phyloP scores from a whole-genome alignment of 2,113 vertebrate genomes.

The Hypocryptadius cinnamomeus region DNA sequence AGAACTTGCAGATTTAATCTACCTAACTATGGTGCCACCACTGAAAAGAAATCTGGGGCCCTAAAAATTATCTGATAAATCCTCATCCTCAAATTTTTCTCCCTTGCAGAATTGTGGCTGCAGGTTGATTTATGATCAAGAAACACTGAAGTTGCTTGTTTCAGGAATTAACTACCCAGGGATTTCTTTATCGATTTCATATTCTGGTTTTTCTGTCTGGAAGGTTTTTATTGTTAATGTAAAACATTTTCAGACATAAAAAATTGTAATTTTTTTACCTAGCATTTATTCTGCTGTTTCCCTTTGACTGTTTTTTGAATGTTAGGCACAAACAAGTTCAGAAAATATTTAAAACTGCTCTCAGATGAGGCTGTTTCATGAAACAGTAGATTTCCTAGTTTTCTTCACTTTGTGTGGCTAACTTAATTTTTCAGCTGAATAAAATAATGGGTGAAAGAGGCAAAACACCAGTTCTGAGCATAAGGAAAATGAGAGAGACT shows the following conservation, averaged over 20 bases:
- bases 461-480: background rate
- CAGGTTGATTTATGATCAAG: conserved; percentile 23
- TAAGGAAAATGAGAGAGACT: background rate
- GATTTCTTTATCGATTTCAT: background rate
- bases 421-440: background rate
- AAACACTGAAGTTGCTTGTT: background rate
- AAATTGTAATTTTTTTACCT: background rate
- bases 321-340: background rate
- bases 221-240: background rate
- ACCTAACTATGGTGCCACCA: background rate
- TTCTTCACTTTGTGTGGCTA: background rate
- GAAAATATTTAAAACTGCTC: background rate
- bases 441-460: background rate
- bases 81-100: background rate
- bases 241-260: background rate
- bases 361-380: background rate
- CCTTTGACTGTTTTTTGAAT: background rate
- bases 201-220: background rate
- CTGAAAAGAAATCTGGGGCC: background rate
- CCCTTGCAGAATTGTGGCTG: background rate
- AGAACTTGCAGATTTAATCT: conserved; percentile 21
- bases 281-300: background rate
- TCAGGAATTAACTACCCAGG: conserved; percentile 7
- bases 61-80: background rate
- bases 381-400: background rate